phyloP scores from a whole-genome alignment of 2,113 vertebrate species.

The Sorex fumeus region DNA sequence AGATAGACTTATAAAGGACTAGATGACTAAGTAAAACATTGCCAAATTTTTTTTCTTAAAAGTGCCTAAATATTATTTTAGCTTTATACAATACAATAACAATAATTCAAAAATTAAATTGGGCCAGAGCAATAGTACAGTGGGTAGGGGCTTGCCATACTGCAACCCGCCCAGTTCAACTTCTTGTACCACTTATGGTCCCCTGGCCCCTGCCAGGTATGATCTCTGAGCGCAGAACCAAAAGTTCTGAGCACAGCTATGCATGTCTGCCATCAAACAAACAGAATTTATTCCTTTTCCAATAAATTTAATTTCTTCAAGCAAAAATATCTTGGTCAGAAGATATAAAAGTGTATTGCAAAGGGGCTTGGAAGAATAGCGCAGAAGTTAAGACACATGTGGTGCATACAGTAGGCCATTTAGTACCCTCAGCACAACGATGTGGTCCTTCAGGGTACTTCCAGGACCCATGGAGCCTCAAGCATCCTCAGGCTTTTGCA shows the following conservation, averaged over 20 bases:
- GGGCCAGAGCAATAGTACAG: too few relatives aligned
- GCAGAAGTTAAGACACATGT: not conserved
- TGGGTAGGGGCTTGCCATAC: too few relatives aligned
- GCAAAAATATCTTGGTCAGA: constrained; percentile 1
- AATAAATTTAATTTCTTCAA: constrained; percentile 33
- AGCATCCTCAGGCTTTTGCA: too few relatives aligned
- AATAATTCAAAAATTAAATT: not conserved
- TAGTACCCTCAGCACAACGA: too few relatives aligned
- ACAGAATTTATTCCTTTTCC: constrained; percentile 7
- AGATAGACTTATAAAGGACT: not conserved
- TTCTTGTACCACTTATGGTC: too few relatives aligned
- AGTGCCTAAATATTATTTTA: not conserved
- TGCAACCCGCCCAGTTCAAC: too few relatives aligned
- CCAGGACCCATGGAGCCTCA: too few relatives aligned
- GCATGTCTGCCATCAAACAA: not conserved
- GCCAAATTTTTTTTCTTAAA: constrained; percentile 23
- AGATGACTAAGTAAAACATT: not conserved
- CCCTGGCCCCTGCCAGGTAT: too few relatives aligned
- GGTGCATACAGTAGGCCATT: too few relatives aligned
- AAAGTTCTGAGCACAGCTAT: too few relatives aligned
- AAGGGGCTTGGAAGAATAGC: not conserved
- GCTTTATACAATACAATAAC: not conserved
- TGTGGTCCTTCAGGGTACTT: too few relatives aligned
- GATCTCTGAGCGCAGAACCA: too few relatives aligned
- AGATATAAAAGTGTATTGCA: not conserved